These are phyloP conservation scores for Drosophila birchii DNA, from an alignment of 2,888 invertebrate genomes.

Conservation along the genomic window DNA sequence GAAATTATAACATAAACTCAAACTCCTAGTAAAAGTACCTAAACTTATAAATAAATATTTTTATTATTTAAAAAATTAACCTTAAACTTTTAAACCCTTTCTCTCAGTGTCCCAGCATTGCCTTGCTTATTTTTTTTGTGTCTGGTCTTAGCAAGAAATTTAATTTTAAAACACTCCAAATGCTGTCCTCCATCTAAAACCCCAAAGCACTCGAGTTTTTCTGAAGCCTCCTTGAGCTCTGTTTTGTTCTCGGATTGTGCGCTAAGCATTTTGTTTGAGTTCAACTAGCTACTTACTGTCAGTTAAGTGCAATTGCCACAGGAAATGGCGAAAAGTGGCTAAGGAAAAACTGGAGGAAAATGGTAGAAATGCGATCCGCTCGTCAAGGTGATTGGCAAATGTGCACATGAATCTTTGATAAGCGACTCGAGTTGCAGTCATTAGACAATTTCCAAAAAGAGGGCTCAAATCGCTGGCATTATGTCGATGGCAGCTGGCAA, in stretches of 20 bases:
- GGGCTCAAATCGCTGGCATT: slow-evolving; percentile 41
- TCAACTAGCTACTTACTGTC: slow-evolving; percentile 66
- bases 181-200: slow-evolving; percentile 9
- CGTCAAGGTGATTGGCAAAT: slow-evolving; percentile 47
- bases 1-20: too few relatives aligned
- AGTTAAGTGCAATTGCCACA: slow-evolving; percentile 63
- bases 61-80: not conserved
- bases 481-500: slow-evolving; percentile 52
- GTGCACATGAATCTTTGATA: slow-evolving; percentile 76
- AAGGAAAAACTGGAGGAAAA: not conserved
- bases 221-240: slow-evolving; percentile 28
- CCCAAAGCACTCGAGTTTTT: slow-evolving; percentile 33
- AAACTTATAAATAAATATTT: not conserved
- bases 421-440: slow-evolving; percentile 75
- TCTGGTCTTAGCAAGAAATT: slow-evolving; percentile 60
- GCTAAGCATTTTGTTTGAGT: slow-evolving; percentile 46
- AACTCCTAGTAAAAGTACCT: not conserved
- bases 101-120: not conserved
- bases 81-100: not conserved
- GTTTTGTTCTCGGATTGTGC: slow-evolving; percentile 50
- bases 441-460: slow-evolving; percentile 62
- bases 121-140: slow-evolving; percentile 9
- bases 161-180: slow-evolving; percentile 54
- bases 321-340: slow-evolving; percentile 27
- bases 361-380: slow-evolving; percentile 46